Evolutionary conservation across 2,888 invertebrate genomes (phyloP).

Genomic region (Acleris holmiana): DNA sequence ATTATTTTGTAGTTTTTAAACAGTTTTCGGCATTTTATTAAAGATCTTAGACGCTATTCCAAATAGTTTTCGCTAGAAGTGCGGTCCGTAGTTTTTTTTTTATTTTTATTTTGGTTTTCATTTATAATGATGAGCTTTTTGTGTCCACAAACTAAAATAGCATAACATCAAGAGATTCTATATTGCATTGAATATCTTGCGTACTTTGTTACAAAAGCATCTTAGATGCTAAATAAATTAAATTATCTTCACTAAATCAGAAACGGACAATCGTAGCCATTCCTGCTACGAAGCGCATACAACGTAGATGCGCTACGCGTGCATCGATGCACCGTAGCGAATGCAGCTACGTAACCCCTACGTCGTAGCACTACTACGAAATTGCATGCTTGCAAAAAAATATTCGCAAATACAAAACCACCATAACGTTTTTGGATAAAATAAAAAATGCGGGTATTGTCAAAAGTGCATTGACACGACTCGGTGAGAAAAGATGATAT

Average conservation of each 20-base stretch:
- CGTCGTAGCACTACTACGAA: slow-evolving; percentile 75
- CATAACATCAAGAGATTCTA: not conserved
- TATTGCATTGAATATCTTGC: too few relatives aligned
- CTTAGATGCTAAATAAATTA: too few relatives aligned
- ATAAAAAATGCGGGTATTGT: not conserved
- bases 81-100: too few relatives aligned
- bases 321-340: slow-evolving; percentile 76
- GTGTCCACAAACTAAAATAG: not conserved
- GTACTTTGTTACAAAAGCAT: too few relatives aligned
- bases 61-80: too few relatives aligned
- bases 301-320: slow-evolving; percentile 62
- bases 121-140: not conserved
- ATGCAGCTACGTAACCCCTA: slow-evolving; percentile 75
- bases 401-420: slow-evolving; percentile 44
- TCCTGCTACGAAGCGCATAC: slow-evolving; percentile 47
- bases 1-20: too few relatives aligned
- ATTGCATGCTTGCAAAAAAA: slow-evolving; percentile 70
- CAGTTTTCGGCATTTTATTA: too few relatives aligned
- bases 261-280: slow-evolving; percentile 6
- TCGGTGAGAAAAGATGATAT: slow-evolving; percentile 4
- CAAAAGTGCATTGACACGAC: slow-evolving; percentile 4
- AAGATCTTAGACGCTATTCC: too few relatives aligned
- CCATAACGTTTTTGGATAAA: not conserved
- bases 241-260: not conserved
- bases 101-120: not conserved